These are phyloP conservation scores for Leptosomus discolor DNA, from an alignment of 2,113 vertebrate species.

Conservation along the genomic window DNA sequence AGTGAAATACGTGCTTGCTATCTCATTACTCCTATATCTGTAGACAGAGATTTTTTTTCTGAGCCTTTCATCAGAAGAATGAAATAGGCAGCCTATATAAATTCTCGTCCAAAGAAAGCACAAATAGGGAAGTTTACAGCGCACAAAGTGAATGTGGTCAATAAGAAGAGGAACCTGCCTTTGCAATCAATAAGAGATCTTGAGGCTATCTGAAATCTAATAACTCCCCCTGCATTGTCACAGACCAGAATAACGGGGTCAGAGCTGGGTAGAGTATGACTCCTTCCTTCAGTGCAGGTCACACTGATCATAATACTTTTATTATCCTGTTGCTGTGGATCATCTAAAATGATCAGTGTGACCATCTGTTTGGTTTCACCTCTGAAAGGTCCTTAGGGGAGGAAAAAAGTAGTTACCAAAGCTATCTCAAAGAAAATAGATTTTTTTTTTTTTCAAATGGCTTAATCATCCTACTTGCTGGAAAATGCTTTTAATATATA, in stretches of 20 bases:
- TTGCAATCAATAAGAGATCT: slow-evolving; percentile 84
- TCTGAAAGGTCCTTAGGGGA: slow-evolving; percentile 48
- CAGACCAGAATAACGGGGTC: slow-evolving; percentile 87
- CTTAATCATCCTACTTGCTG: slow-evolving; percentile 20
- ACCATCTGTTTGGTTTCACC: slow-evolving; percentile 82
- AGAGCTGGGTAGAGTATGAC: slow-evolving; percentile 82
- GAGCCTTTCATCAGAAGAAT: neutral
- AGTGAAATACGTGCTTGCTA: neutral
- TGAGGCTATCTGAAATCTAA: slow-evolving; percentile 86
- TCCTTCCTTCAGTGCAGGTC: slow-evolving; percentile 83
- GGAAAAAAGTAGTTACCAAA: neutral
- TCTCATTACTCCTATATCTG: neutral
- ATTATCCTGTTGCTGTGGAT: slow-evolving; percentile 83
- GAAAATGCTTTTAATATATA: slow-evolving; percentile 8
- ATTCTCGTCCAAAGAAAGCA: slow-evolving; percentile 13
- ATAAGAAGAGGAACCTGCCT: slow-evolving; percentile 72
- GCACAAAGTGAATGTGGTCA: slow-evolving; percentile 38
- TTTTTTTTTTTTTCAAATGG: neutral
- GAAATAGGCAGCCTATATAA: neutral
- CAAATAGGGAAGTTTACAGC: neutral
- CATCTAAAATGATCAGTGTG: slow-evolving; percentile 82
- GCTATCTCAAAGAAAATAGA: slow-evolving; percentile 1
- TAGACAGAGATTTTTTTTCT: neutral
- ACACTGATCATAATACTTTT: slow-evolving; percentile 82
- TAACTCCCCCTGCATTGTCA: slow-evolving; percentile 84